Base-by-base conservation (phyloP, 2,797 vertebrate genomes). In the Arremon aurantiirostris region DNA sequence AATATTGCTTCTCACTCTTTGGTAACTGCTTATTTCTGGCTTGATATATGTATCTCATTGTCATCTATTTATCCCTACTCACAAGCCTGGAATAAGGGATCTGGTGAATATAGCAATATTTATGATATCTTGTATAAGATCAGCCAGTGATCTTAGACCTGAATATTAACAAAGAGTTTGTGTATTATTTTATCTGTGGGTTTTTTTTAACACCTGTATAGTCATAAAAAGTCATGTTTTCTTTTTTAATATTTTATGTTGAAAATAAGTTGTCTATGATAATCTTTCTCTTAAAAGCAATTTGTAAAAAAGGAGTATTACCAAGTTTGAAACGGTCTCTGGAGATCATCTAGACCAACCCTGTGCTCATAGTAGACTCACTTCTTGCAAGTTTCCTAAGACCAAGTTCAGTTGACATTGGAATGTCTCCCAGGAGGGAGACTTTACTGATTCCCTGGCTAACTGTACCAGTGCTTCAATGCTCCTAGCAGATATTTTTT, bases 21-120 rank as follows among this genome's bases (percentile, higher is more conserved):
- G 97, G 96, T 99, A 98, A 98, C 80, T 64, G 59, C 66, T 75
- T 65, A 81, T 35, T 68, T 93, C 76, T 90, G 23, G 8, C 49
- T 80, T 63, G 73, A 49, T 68, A n/a, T 6, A 60, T 41, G 12
- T 53, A 21, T 66, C 53, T 68, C 60, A 14, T 30, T 86, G 46
- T 49, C 86, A 49, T 86, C 65, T 82, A 23, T 32, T 89, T 89
- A 55, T 83, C 46, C 27, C 13, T 52, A 27, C 39, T 86, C 53
- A 59, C 35, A 83, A 66, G 21, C 39, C 71, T 89, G 63, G 66
- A 92, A 80, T 68, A 89, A 92, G 37, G 52, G 22, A 82, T 83
- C 35, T 84, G 56, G 34, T 77, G 12, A 78, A 79, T 81, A 47
- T 24, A 93, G 46, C 70, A 78, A 44, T 86, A 95, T 90, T 95